Conservation (phyloP, 2,113 vertebrate genomes). For the Oryctolagus cuniculus region mOryCun1.1 NC_091443.1:32186001-32186500, state of each 20-base stretch:
- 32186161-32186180: not conserved
- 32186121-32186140: not conserved
- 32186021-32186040: not conserved
- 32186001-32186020: not conserved
- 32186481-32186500: not conserved
- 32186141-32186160: not conserved
- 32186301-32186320: not conserved
- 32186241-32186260: not conserved
- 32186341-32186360: not conserved
- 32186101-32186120: not conserved
- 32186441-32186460: too few species aligned
- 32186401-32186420: not conserved
- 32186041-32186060: not conserved
- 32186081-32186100: not conserved
- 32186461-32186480: not conserved
- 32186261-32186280: not conserved
- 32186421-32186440: not conserved
- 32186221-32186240: not conserved
- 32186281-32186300: not conserved
- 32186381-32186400: not conserved
- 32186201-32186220: not conserved
- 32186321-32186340: not conserved
- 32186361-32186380: not conserved
- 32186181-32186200: not conserved
- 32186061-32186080: not conserved